A percentile compares a stretch with the other conserved stretches of the same genome.
phyloP scores from a whole-genome alignment of 2,888 invertebrate species.

The Nymphalis polychloros region DNA sequence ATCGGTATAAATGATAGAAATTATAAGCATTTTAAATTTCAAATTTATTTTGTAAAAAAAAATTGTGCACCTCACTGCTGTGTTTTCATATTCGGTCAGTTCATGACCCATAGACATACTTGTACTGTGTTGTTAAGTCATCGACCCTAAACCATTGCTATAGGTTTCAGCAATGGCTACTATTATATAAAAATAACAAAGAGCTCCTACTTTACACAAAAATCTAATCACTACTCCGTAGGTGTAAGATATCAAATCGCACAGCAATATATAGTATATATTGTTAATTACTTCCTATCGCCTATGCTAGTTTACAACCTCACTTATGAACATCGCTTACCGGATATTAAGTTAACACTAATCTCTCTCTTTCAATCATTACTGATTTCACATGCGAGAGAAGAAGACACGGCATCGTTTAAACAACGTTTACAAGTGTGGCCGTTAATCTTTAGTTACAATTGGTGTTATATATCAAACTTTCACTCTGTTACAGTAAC shows the following conservation, averaged over 20 bases:
- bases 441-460: not conserved
- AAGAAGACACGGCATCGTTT: too few species aligned
- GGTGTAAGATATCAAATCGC: slow-evolving; percentile 12
- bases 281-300: not conserved
- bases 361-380: too few species aligned
- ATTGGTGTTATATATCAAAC: slow-evolving; percentile 1
- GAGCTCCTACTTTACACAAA: not conserved
- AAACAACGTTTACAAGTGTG: too few species aligned
- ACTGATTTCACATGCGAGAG: too few species aligned
- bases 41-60: too few species aligned
- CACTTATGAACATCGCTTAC: not conserved
- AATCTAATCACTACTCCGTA: slow-evolving; percentile 9
- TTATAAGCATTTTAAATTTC: too few species aligned
- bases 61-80: too few species aligned
- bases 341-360: too few species aligned
- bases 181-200: slow-evolving; percentile 3
- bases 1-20: too few species aligned
- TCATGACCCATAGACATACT: too few species aligned
- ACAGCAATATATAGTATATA: not conserved
- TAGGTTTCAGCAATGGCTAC: not conserved
- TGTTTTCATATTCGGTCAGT: too few species aligned
- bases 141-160: not conserved
- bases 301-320: not conserved
- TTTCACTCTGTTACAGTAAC: not conserved
- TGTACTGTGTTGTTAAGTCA: too few species aligned